Evolutionary conservation across 2,888 invertebrate genomes (phyloP), one percentile per base, ranked within the genome.

Genomic region (Magallana nippona): DNA sequence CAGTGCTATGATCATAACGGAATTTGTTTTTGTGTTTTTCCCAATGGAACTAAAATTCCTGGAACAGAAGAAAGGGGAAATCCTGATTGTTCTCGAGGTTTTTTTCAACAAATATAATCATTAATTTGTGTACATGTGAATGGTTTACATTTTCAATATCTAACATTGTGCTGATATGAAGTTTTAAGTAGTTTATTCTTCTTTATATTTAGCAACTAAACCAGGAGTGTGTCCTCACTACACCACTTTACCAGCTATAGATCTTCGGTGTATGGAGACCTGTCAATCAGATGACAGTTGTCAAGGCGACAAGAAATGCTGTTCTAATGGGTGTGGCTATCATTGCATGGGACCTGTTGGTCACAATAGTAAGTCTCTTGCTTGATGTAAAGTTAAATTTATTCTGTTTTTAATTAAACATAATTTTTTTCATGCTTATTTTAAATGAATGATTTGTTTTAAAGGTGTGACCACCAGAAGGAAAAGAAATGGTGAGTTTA

Each of bases 1-100:
- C 85, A 85, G 62, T 85, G 85, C 44, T 80, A 83, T 81, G 83
- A 85, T 15, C 57, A 78, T 55, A 83, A 82, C 55, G 85, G 85
- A 2, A 62, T 85, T 22, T 85, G 85, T 27, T 85, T 83, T 71
- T 85, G 85, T 83, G 85, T 85, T 19, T 22, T 56, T 55, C 55
- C 58, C 10, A 84, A 84, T 32, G 85, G 85, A 78, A 85, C 79
- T 1, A 79, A 84, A 44, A 85, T 85, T 11, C n/a, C 78, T 10
- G 82, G 78, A 2, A 83, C 85, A 44, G 80, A 82, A 55, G 63
- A 60, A 5, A 82, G 82, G 32, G 85, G 85, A 80, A 83, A 84
- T 62, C 83, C 83, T 15, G 83, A 85, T 56, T 85, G 85, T 62
- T 79, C 79, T 62, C 82, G 79, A 83, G 85, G 85, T 85, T 10